Conservation (phyloP, 2,888 invertebrate species). For the Allacma fusca region DNA sequence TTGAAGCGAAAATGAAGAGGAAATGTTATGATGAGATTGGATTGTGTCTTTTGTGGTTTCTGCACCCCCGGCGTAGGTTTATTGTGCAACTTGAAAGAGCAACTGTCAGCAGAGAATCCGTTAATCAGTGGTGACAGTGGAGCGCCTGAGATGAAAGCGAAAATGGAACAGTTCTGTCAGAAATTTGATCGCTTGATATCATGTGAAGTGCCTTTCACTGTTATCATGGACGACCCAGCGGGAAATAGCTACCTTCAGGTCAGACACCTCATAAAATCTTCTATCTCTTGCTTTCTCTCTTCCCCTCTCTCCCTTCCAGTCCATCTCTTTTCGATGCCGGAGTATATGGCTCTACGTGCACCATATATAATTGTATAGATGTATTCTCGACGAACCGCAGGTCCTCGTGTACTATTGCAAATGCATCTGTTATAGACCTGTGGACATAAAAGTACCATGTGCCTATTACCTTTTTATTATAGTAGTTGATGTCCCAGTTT, state of each 20-base stretch:
- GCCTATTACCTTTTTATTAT: too few relatives aligned
- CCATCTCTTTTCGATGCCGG: too few relatives aligned
- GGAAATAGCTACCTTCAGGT: slow-evolving; percentile 95
- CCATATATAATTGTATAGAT: too few relatives aligned
- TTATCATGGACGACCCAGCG: slow-evolving; percentile 93
- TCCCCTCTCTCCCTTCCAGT: background rate
- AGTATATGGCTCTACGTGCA: too few relatives aligned
- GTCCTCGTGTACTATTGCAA: too few relatives aligned
- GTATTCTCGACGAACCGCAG: too few relatives aligned
- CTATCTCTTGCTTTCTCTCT: slow-evolving; percentile 9
- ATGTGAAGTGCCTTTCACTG: slow-evolving; percentile 72
- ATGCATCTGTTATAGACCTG: too few relatives aligned
- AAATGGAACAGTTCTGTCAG: slow-evolving; percentile 72
- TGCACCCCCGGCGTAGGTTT: slow-evolving; percentile 67
- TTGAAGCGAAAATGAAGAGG: background rate
- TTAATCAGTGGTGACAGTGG: slow-evolving; percentile 76
- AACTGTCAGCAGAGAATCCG: slow-evolving; percentile 74
- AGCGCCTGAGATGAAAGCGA: slow-evolving; percentile 67
- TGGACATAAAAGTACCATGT: too few relatives aligned
- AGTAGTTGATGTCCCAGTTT: too few relatives aligned
- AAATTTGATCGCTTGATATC: slow-evolving; percentile 75
- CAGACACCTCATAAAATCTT: slow-evolving; percentile 36
- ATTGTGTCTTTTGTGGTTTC: slow-evolving; percentile 22
- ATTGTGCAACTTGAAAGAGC: slow-evolving; percentile 78
- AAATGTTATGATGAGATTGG: slow-evolving; percentile 18